These are phyloP conservation scores for Pelvicachromis taeniatus DNA, from an alignment of 2,113 vertebrate genomes.

Conservation along the genomic window DNA sequence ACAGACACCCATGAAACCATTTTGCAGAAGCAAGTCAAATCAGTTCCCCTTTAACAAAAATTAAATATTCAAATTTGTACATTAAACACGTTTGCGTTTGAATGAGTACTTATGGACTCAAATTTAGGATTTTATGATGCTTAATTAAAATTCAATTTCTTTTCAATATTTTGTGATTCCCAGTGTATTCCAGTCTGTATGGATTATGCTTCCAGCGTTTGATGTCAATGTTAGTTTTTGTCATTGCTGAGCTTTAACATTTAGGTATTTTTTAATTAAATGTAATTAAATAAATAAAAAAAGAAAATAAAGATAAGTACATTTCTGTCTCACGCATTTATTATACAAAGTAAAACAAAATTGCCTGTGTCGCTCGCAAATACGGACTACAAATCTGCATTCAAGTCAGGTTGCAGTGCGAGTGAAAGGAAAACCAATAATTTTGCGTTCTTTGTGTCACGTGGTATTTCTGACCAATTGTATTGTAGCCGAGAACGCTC, in stretches of 20 bases:
- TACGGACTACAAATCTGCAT: neutral
- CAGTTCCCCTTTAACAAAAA: neutral
- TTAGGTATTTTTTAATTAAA: neutral
- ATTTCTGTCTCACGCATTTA: neutral
- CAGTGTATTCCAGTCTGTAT: neutral
- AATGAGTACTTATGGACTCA: neutral
- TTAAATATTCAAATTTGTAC: no score
- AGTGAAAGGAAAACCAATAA: neutral
- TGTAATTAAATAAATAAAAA: neutral
- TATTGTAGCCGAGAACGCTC: accelerated
- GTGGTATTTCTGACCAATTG: constrained; percentile 25
- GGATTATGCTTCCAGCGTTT: no score
- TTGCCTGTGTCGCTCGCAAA: neutral
- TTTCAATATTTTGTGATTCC: neutral
- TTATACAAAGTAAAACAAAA: neutral
- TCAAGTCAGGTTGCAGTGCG: neutral
- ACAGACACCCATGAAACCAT: neutral
- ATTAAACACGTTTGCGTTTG: neutral
- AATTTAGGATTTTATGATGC: neutral
- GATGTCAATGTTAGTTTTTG: neutral
- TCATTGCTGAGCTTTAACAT: neutral
- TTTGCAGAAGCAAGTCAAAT: neutral
- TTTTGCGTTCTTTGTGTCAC: neutral
- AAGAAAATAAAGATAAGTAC: neutral
- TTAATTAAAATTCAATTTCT: neutral